Evolutionary conservation across 2,888 invertebrate genomes (phyloP).

Genomic region (Sericinus montela): DNA sequence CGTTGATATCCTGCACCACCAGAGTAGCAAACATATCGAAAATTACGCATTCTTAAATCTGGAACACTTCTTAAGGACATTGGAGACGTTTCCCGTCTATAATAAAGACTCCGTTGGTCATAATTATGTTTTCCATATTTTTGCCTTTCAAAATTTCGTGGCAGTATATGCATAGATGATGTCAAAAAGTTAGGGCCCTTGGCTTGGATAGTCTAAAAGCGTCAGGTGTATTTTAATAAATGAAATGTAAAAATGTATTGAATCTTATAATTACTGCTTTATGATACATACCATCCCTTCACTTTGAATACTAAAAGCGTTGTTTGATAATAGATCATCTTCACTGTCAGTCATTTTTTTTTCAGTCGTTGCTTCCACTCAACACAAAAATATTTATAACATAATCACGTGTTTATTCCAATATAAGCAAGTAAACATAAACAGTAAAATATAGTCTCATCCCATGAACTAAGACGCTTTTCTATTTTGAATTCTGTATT

Average conservation of each 20-base stretch:
- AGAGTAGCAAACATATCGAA: constrained; percentile 28
- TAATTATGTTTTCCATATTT: constrained; percentile 25
- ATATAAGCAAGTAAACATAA: too few relatives aligned
- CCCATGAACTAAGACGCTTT: too few relatives aligned
- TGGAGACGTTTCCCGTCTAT: constrained; percentile 46
- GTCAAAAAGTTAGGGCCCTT: constrained; percentile 46
- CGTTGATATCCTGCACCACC: constrained; percentile 31
- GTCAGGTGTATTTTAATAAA: too few relatives aligned
- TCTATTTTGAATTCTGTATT: too few relatives aligned
- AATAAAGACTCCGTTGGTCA: constrained; percentile 41
- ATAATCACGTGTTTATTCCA: too few relatives aligned
- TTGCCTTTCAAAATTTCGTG: constrained; percentile 37
- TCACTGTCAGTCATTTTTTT: constrained; percentile 52
- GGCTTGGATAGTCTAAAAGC: constrained; percentile 46
- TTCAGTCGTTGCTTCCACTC: too few relatives aligned
- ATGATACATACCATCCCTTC: too few relatives aligned
- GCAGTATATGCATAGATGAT: constrained; percentile 39
- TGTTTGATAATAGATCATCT: constrained; percentile 40
- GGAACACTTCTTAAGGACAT: constrained; percentile 45
- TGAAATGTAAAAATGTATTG: too few relatives aligned
- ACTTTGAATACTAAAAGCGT: constrained; percentile 35
- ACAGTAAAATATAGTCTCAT: too few relatives aligned
- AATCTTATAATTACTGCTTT: too few relatives aligned
- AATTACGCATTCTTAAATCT: constrained; percentile 33
- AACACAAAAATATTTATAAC: too few relatives aligned